Evolutionary conservation across 2,888 invertebrate genomes (phyloP), one percentile per base, ranked within the genome.

Genomic region (Hipparchia semele): DNA sequence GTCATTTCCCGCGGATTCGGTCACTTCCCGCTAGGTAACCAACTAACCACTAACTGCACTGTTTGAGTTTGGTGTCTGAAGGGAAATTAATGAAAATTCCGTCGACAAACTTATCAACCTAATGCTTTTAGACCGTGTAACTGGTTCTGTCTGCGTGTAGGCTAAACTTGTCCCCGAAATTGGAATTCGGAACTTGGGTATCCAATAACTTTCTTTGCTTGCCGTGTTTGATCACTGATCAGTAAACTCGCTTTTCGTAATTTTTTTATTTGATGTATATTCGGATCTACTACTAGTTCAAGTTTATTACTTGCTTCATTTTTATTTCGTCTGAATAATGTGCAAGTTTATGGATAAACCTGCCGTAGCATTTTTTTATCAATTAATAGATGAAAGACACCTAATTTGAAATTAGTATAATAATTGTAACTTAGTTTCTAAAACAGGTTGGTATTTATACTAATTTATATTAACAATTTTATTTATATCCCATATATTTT

Each of bases 1-100:
- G 69, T 75, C 73, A 75, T 80, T 80, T 77, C 76, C 79, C 76
- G 75, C 73, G 79, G 79, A 78, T 77, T 78, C 78, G 73, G 70
- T 76, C 72, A 75, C 76, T 77, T 73, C 72, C 64, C 68, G 62
- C 71, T 54, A 71, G 64, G 72, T 68, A 71, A 71, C 77, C 77
- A 70, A 70, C 71, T 70, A 67, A 70, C 77, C 77, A 71, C 74
- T 73, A 73, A 77, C 69, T 70, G 73, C 70, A 71, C 60, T 75
- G 64, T 74, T 76, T 75, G 73, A 77, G 72, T 75, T 76, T 64
- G 68, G 68, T 54, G 71, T 74, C 72, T 73, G 46, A 67, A 71
- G 73, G 70, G 70, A 71, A 71, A 73, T 74, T 71, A 75, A 73
- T 74, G 74, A 71, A 73, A 70, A 71, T 73, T 74, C 73, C 61